These are phyloP conservation scores for Oxystoma pomonae DNA, from an alignment of 2,888 invertebrate genomes.

Conservation along the genomic window DNA sequence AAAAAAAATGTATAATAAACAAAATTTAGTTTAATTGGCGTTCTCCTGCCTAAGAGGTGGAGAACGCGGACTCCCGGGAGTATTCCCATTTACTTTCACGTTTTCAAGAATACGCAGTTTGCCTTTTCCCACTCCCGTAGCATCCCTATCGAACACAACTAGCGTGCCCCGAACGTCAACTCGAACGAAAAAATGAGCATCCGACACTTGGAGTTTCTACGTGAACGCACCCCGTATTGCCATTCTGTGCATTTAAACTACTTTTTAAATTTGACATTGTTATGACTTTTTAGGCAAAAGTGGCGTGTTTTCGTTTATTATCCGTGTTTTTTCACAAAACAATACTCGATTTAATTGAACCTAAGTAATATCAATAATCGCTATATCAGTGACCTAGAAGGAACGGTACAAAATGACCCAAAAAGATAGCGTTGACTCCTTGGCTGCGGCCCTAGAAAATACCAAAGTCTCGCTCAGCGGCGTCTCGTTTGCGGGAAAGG, in stretches of 20 bases:
- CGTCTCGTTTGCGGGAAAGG: conserved; percentile 77
- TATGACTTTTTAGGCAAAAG: not conserved
- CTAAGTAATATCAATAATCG: not conserved
- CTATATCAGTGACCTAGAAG: not conserved
- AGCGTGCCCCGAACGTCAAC: too few species aligned
- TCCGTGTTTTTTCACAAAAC: not conserved
- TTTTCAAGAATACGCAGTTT: too few species aligned
- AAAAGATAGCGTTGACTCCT: conserved; percentile 50
- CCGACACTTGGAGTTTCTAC: too few species aligned
- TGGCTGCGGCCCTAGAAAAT: conserved; percentile 50
- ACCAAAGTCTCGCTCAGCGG: conserved; percentile 53
- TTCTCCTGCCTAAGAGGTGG: too few species aligned
- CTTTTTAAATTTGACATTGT: not conserved
- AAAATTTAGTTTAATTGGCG: too few species aligned
- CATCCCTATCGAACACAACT: too few species aligned
- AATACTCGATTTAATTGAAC: not conserved
- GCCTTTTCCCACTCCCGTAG: too few species aligned
- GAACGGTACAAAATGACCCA: conserved; percentile 4
- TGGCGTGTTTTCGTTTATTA: not conserved
- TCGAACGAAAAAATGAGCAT: too few species aligned
- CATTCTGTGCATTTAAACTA: not conserved
- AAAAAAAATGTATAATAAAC: too few species aligned
- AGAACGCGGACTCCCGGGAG: too few species aligned
- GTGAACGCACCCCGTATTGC: too few species aligned
- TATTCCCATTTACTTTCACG: too few species aligned